Conservation (phyloP, 2,888 invertebrate genomes). For the Herminia tarsipennalis region DNA sequence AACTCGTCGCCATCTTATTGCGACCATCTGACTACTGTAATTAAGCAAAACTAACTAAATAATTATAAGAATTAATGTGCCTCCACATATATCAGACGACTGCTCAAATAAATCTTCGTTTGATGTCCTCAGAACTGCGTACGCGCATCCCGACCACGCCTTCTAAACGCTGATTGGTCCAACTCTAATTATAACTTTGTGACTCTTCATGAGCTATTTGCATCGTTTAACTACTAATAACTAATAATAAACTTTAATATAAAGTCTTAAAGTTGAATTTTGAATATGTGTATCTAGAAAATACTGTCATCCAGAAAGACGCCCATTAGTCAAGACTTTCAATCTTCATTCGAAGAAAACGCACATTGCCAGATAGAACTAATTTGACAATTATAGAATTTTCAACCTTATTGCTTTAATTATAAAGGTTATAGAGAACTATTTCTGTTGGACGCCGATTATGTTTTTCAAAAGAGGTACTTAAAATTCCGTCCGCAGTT, state of each 20-base stretch:
- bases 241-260: slow-evolving; percentile 39
- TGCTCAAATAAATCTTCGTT: slow-evolving; percentile 77
- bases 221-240: slow-evolving; percentile 68
- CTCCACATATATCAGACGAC: slow-evolving; percentile 69
- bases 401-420: slow-evolving; percentile 37
- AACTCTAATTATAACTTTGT: slow-evolving; percentile 78
- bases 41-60: slow-evolving; percentile 80
- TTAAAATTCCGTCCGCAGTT: slow-evolving; percentile 74
- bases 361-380: slow-evolving; percentile 57
- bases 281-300: slow-evolving; percentile 37
- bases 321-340: slow-evolving; percentile 80
- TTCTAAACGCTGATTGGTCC: slow-evolving; percentile 70
- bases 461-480: slow-evolving; percentile 74
- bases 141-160: slow-evolving; percentile 69
- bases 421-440: slow-evolving; percentile 38
- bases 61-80: slow-evolving; percentile 84
- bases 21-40: slow-evolving; percentile 72
- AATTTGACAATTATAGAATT: slow-evolving; percentile 47
- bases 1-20: slow-evolving; percentile 43
- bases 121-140: slow-evolving; percentile 65
- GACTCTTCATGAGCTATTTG: slow-evolving; percentile 76
- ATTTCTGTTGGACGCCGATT: slow-evolving; percentile 44
- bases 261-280: slow-evolving; percentile 25
- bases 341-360: slow-evolving; percentile 76
- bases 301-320: slow-evolving; percentile 80